Evolutionary conservation across 2,888 invertebrate species (phyloP), one percentile per base, ranked within the genome.

Genomic region (Dicyrtoma fusca): DNA sequence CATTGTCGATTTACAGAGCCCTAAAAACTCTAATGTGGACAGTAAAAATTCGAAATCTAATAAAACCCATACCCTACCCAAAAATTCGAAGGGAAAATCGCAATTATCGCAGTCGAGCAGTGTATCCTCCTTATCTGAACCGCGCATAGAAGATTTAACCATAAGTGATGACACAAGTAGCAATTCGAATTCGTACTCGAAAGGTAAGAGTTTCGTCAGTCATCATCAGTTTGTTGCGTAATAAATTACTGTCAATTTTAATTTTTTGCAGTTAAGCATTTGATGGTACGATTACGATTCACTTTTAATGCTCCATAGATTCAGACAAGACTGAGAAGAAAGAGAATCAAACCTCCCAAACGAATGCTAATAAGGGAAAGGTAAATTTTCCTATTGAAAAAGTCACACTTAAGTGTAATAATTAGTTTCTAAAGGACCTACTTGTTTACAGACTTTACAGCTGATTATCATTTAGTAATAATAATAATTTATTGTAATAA

Each of bases 1-100:
- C 81, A 84, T 84, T 76, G 84, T 84, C 74, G 83, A 85, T 1
- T 77, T 85, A 19, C 81, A 75, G 53, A 69, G 77, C 55, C 80
- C 80, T 5, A 80, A 81, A 72, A 78, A 77, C 66, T 73, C 78
- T 65, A 76, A 78, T 73, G 76, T 44, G 14, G 76, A 74, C 53
- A 78, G 74, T 74, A 79, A 77, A 34, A 76, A 76, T 65, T 34
- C 77, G 8, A 69, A 72, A 14, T 19, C 75, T 5, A 74, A 79
- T 69, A 49, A 44, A 44, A 44, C 8, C 13, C n/a, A n/a, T n/a
- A n/a, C 45, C 45, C 45, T 10, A 49, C 6, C 17, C 49, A 14
- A 49, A 49, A 53, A 11, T 19, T 53, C 21, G 10, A 17, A 21
- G 19, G 2, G 8, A 17, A 17, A 34, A 34, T 34, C 8, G 34